phyloP scores from a whole-genome alignment of 1,140 invertebrate genomes.

The Leptopilina boulardi region DNA sequence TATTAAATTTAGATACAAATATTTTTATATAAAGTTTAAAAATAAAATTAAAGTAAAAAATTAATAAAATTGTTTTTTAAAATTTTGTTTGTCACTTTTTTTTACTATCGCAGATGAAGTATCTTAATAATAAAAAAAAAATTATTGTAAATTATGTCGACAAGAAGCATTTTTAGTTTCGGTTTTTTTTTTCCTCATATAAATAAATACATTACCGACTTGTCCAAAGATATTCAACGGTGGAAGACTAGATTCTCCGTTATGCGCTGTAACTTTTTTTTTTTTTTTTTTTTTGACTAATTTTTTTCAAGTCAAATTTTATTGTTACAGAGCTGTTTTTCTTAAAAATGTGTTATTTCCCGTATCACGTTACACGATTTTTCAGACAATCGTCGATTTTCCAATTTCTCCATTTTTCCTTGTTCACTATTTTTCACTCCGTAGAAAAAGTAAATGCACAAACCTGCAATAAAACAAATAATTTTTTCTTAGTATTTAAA shows the following conservation, averaged over 20 bases:
- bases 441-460: slow-evolving; percentile 75
- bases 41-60: too few species aligned
- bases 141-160: neutral
- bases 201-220: slow-evolving; percentile 1
- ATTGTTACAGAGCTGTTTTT: neutral
- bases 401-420: slow-evolving; percentile 60
- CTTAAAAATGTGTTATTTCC: slow-evolving; percentile 52
- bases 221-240: slow-evolving; percentile 7
- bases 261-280: neutral
- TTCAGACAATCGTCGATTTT: slow-evolving; percentile 49
- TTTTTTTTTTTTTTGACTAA: neutral
- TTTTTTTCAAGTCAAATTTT: neutral
- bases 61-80: too few species aligned
- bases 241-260: slow-evolving; percentile 12
- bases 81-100: neutral
- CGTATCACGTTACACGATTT: slow-evolving; percentile 54
- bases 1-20: too few species aligned
- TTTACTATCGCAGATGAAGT: too few species aligned
- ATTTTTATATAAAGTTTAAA: too few species aligned
- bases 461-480: slow-evolving; percentile 64
- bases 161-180: neutral
- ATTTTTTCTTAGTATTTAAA: neutral
- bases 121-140: neutral
- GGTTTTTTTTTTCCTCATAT: neutral
- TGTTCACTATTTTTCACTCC: slow-evolving; percentile 74